Evolutionary conservation across 2,797 vertebrate species (phyloP), one percentile per base, ranked within the genome.

Genomic region (Xenentodon cancila): DNA sequence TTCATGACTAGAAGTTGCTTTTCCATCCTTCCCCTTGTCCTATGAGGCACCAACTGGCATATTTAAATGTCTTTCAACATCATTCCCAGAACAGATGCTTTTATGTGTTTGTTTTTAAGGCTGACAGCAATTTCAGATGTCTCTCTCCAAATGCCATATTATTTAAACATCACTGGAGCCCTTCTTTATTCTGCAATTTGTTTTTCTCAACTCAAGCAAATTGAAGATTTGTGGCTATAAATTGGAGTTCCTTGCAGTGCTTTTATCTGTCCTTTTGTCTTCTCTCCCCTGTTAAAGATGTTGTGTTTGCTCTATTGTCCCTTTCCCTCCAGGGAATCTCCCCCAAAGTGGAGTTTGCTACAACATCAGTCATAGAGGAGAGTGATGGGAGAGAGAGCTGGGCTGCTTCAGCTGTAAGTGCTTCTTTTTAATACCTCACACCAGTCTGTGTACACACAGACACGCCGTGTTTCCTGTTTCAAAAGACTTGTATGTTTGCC

Each of bases 331-430:
- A 99, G 97, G 97, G 97, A 94, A 95, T 96, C 91, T 94, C 95
- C 88, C 96, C 95, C 88, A 96, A 94, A 93, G 88, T 98, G 91
- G 95, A 94, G 90, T 98, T 98, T 92, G 90, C 94, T 75, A 96
- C 94, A 43, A 93, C 87, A 72, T 96, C 93, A 77, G 86, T 96
- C 90, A 96, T 98, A 89, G 94, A 95, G 60, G 96, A 97, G 92
- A 94, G 91, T 84, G 88, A 84, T 77, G 74, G 85, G 49, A 87
- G 75, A 55, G 87, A 85, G 66, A 56, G 74, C 71, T 55, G 59
- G 68, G 57, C 78, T 52, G 51, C 81, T 43, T 82, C 62, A 43
- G 68, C 78, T 74, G 89, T 92, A 74, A 84, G 90, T 87, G 25
- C 59, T 32, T 75, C 54, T 13, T 53, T 62, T 64, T 58, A 68